Conservation (phyloP, 2,797 vertebrate genomes). For the Sebastolobus alascanus region DNA sequence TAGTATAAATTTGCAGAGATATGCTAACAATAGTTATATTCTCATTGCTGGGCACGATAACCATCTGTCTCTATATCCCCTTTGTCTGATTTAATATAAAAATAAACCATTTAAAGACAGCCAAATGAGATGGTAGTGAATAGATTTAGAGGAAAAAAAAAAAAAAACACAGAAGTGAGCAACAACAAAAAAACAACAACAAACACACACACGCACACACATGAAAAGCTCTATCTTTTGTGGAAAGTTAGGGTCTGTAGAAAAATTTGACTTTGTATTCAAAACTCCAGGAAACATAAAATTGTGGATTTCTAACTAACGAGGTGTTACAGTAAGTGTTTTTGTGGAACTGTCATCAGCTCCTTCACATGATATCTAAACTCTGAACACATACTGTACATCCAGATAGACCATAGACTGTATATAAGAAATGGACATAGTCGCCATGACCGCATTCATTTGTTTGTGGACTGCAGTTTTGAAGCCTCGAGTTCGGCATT, state of each 20-base stretch:
- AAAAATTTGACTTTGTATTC: background rate
- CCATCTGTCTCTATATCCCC: conserved; percentile 16
- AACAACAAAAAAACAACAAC: background rate
- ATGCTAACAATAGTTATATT: conserved; percentile 33
- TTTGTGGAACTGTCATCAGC: background rate
- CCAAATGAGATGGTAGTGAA: background rate
- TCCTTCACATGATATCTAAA: background rate
- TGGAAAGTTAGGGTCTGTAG: background rate
- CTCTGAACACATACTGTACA: background rate
- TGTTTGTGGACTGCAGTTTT: no score
- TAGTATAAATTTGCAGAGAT: conserved; percentile 34
- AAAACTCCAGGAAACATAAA: background rate
- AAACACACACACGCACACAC: no score
- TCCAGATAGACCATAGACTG: no score
- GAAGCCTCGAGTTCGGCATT: no score
- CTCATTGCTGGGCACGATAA: conserved; percentile 14
- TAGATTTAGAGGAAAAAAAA: background rate
- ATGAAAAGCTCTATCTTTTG: background rate
- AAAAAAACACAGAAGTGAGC: background rate
- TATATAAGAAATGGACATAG: no score
- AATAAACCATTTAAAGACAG: background rate
- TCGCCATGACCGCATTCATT: no score
- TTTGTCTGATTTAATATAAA: conserved; percentile 15
- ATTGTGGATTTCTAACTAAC: background rate
- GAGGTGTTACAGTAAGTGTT: background rate